phyloP scores from a whole-genome alignment of 1,140 invertebrate genomes.

The Formica selysi region DNA sequence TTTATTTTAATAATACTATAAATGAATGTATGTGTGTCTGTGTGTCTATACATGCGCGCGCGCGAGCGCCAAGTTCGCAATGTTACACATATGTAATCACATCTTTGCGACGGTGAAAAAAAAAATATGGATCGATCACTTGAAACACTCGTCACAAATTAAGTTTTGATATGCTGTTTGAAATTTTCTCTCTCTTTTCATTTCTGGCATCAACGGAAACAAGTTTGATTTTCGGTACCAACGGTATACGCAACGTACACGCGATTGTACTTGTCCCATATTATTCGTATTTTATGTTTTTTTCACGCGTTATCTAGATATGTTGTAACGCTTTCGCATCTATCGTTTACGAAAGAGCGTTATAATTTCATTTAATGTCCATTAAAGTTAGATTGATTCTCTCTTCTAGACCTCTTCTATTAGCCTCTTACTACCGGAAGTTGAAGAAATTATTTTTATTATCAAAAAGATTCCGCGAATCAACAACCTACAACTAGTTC shows the following conservation, averaged over 20 bases:
- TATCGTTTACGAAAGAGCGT: background rate
- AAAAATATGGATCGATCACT: background rate
- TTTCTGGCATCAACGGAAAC: background rate
- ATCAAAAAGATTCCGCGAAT: background rate
- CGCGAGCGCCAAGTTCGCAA: background rate
- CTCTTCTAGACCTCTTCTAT: too few relatives aligned
- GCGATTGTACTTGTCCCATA: background rate
- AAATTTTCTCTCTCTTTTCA: background rate
- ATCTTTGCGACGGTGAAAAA: constrained; percentile 13
- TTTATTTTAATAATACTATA: background rate
- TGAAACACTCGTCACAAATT: background rate
- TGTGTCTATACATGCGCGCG: too few relatives aligned
- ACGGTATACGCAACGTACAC: background rate
- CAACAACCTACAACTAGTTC: background rate
- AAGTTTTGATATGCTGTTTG: background rate
- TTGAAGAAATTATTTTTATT: constrained; percentile 7
- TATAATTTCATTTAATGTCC: background rate
- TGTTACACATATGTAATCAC: background rate
- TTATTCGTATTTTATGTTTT: too few relatives aligned
- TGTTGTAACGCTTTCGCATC: background rate
- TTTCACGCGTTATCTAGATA: too few relatives aligned
- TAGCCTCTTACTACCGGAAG: too few relatives aligned
- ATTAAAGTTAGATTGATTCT: background rate
- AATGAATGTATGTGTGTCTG: too few relatives aligned
- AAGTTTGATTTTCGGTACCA: background rate